Percentiles rank a stretch among this genome's conserved stretches.
These are phyloP conservation scores for Thereva nobilitata DNA, from an alignment of 2,888 invertebrate species.

Conservation along the genomic window DNA sequence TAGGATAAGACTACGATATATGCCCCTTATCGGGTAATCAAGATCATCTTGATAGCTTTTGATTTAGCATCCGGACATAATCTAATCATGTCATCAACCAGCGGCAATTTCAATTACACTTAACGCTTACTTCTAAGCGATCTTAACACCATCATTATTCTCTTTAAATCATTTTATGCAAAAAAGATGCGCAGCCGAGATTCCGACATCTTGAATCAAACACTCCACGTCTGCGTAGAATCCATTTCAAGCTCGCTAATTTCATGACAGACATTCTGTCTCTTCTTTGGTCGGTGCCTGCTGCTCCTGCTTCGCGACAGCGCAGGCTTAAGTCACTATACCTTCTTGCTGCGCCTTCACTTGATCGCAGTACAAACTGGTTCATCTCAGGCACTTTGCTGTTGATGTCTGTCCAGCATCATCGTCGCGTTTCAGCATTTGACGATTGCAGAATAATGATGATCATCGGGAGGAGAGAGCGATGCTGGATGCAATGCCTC, in stretches of 20 bases:
- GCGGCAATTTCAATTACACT: constrained; percentile 13
- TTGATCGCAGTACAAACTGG: background rate
- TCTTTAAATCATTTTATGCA: constrained; percentile 17
- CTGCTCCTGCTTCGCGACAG: constrained; percentile 2
- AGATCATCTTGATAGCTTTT: constrained; percentile 19
- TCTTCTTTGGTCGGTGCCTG: background rate
- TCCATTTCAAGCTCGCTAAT: background rate
- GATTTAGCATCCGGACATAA: background rate
- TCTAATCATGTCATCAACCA: constrained; percentile 13
- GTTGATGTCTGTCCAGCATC: constrained; percentile 26
- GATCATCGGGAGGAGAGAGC: constrained; percentile 19
- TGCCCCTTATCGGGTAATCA: background rate
- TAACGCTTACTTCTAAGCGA: constrained; percentile 16
- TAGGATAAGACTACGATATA: no score
- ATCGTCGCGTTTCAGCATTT: constrained; percentile 18
- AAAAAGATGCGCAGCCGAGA: background rate
- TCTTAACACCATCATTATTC: background rate
- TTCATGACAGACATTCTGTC: constrained; percentile 28
- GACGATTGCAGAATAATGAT: constrained; percentile 30
- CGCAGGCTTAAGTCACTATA: background rate
- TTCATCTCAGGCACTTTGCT: constrained; percentile 11
- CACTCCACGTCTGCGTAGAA: background rate
- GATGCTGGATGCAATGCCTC: constrained; percentile 5
- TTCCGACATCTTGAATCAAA: constrained; percentile 1
- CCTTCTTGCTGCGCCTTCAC: background rate